Base-by-base conservation (phyloP, 2,113 vertebrate species). In the Halcyon senegalensis region DNA sequence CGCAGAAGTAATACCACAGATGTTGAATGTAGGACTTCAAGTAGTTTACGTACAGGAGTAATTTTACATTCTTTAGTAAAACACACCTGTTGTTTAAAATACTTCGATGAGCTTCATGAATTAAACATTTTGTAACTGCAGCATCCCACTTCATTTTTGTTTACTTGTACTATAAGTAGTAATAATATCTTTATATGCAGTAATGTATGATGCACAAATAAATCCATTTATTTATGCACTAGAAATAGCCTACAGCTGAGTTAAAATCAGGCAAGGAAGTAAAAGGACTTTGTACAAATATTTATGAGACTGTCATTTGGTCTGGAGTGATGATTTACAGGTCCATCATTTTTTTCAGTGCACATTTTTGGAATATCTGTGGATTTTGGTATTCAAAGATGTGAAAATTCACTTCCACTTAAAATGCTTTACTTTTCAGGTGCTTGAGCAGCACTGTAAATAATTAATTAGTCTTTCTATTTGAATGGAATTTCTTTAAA, bases 11-110 rank as follows among this genome's bases (percentile, higher is more conserved):
- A 90, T 75, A 96, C 19, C 62, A 64, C 88, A 95, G 85, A 28
- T 75, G 21, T 30, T 10, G 3, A 94, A 70, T 66, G 13, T 27
- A 84, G 43, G 43, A 25, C 50, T 95, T 58, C 44, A 94, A 91
- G 64, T 51, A 95, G 80, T 96, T 96, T 96, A 89, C 41, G 90
- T 44, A 85, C 59, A 95, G 51, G 96, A 97, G 43, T 78, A 9
- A 75, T 84, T 89, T 89, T 68, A 62, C 5, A 76, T 53, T 67
- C 43, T 90, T 91, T 77, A 95, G 81, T 24, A 63, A 6, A 87
- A 48, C 55, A 55, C 19, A 84, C 44, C 31, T 83, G 48, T 33
- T 84, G 33, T 68, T 93, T 81, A 79, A 96, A 94, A 84, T 63
- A 93, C 64, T 64, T 41, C 64, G 74, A 41, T 59, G 67, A 90